These are phyloP conservation scores for Propithecus coquereli DNA, from an alignment of 2,113 vertebrate species.

Conservation along the genomic window DNA sequence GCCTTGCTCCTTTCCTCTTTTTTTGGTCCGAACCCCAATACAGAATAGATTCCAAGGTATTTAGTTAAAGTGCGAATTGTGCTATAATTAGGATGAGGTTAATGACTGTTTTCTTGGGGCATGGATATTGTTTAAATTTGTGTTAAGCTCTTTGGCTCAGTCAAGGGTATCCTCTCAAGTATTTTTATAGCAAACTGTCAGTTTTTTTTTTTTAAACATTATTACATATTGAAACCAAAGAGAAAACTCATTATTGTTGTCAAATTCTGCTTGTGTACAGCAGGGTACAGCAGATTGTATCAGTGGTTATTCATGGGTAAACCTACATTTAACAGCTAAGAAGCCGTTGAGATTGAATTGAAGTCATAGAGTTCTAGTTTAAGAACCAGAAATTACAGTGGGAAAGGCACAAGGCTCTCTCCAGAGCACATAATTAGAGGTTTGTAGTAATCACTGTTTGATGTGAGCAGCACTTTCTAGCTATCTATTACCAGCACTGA, in stretches of 20 bases:
- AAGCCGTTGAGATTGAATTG: conserved; percentile 75
- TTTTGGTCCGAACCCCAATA: neutral
- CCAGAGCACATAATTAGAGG: conserved; percentile 73
- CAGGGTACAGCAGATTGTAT: conserved; percentile 47
- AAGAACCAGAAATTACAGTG: conserved; percentile 76
- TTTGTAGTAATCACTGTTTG: conserved; percentile 69
- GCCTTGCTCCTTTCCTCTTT: neutral
- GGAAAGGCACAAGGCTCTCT: conserved; percentile 58
- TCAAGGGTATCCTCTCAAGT: conserved; percentile 46
- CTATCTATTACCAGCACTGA: conserved; percentile 44
- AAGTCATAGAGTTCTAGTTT: conserved; percentile 74
- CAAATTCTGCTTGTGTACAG: conserved; percentile 54
- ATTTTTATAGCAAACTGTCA: conserved; percentile 45
- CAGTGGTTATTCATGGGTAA: conserved; percentile 61
- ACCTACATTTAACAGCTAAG: conserved; percentile 72
- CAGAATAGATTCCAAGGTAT: conserved; percentile 78
- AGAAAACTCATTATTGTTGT: conserved; percentile 61
- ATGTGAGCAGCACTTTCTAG: conserved; percentile 57
- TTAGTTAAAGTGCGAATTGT: conserved; percentile 68
- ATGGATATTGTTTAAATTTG: conserved; percentile 67
- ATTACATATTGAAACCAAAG: conserved; percentile 58
- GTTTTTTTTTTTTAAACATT: conserved; percentile 59
- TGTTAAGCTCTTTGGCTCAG: conserved; percentile 59
- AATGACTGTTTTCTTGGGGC: conserved; percentile 79
- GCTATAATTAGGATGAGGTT: conserved; percentile 73